Evolutionary conservation across 2,888 invertebrate genomes (phyloP), one percentile per base, ranked within the genome.

Genomic region (Chorisops tibialis): DNA sequence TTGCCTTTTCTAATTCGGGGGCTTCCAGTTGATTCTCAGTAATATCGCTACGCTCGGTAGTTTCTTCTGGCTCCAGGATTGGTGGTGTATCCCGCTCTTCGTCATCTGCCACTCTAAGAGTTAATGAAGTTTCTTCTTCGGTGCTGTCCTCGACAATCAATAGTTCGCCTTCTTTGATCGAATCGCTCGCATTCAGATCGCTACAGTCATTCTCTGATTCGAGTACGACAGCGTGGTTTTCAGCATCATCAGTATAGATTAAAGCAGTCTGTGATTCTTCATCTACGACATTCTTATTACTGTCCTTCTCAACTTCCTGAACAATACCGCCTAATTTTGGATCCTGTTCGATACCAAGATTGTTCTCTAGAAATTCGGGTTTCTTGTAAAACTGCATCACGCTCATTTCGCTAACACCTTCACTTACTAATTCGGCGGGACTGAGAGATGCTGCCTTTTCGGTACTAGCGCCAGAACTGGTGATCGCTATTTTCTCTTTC

Each of bases 381-480:
- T 78, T 76, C 64, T 78, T 78, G 62, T 78, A 79, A 61, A 79
- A 79, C 65, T 76, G 75, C n/a, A 78, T 76, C 0, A 79, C 78
- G 60, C 78, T 76, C 4, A 76, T 77, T 59, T 71, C 76, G 56
- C 75, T 74, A 1, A 78, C 72, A n/a, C 76, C 77, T 61, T 77
- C 76, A 62, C 76, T 76, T 0, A 74, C 69, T 65, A 78, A 63
- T 41, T 78, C 77, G 0, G 43, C 30, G 6, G 78, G 77, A 62
- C 76, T 78, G 1, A 77, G 61, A 0, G 77, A 77, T 1, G 72
- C 70, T 7, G 75, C 73, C 48, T 76, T 75, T 4, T 70, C 70
- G 1, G 71, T 66, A 7, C 50, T 54, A 12, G 45, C 45, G 4
- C 58, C 43, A 39, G 47, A 47, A 3, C 45, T 45, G 45, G 62